Percentiles rank a stretch among this genome's conserved stretches.
These are phyloP conservation scores for Clunio marinus DNA, from an alignment of 2,888 invertebrate species.

Conservation along the genomic window DNA sequence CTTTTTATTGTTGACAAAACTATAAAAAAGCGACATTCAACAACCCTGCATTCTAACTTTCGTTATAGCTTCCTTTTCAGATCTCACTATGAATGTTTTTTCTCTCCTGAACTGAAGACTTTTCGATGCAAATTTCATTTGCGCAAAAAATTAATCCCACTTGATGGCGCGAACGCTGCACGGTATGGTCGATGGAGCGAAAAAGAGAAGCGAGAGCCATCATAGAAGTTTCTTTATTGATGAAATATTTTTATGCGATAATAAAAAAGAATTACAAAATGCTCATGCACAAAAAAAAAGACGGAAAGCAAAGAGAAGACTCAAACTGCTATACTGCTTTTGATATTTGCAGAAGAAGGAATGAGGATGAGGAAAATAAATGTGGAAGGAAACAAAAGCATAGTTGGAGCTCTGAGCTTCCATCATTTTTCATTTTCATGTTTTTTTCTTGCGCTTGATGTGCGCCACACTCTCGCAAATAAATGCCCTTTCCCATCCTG, in stretches of 20 bases:
- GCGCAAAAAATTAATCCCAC: slow-evolving; percentile 12
- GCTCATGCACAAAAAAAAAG: neutral
- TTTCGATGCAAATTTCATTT: slow-evolving; percentile 17
- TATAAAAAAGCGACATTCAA: too few relatives aligned
- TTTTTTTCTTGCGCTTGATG: slow-evolving; percentile 15
- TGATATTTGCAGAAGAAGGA: neutral
- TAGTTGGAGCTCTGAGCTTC: slow-evolving; percentile 17
- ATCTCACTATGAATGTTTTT: too few relatives aligned
- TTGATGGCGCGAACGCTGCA: neutral
- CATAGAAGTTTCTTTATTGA: slow-evolving; percentile 27
- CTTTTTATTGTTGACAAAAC: too few relatives aligned
- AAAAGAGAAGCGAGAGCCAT: neutral
- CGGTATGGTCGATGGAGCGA: neutral
- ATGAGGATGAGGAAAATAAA: neutral
- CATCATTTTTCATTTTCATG: slow-evolving; percentile 36
- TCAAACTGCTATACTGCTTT: neutral
- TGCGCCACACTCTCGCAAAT: neutral
- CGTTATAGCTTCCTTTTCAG: too few relatives aligned
- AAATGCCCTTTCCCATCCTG: neutral
- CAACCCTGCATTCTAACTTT: too few relatives aligned
- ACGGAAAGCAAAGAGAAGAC: neutral
- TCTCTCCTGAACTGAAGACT: neutral
- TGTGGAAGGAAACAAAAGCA: slow-evolving; percentile 16
- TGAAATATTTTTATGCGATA: slow-evolving; percentile 37
- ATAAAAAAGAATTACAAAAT: slow-evolving; percentile 33